phyloP scores from a whole-genome alignment of 2,113 vertebrate genomes.

The Chinchilla lanigera region DNA sequence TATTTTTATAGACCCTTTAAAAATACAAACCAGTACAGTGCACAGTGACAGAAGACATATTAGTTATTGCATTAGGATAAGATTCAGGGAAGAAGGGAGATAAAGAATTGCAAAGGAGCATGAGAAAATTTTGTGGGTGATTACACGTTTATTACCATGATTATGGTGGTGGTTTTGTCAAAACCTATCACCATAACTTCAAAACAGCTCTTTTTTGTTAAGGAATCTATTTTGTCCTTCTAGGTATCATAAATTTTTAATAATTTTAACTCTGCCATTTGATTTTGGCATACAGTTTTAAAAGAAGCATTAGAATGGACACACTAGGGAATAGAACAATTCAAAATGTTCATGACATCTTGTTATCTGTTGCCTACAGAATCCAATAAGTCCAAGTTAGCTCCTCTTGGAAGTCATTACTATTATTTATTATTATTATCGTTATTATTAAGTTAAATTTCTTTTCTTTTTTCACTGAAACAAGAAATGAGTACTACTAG shows the following conservation, averaged over 20 bases:
- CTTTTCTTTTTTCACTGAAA: neutral
- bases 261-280: conserved; percentile 27
- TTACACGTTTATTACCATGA: neutral
- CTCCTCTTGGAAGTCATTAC: neutral
- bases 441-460: conserved; percentile 17
- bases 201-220: neutral
- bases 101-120: neutral
- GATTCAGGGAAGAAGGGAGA: neutral
- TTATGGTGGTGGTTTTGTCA: neutral
- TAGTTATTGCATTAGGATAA: neutral
- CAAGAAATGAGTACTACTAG: neutral
- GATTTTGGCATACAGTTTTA: neutral
- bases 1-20: neutral
- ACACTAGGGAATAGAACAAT: neutral
- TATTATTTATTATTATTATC: too few relatives aligned
- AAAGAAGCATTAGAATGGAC: conserved; percentile 25
- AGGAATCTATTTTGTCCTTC: neutral
- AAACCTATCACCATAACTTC: neutral
- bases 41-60: neutral
- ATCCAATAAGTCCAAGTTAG: neutral
- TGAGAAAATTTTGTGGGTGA: neutral
- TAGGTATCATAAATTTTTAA: neutral
- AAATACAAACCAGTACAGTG: neutral
- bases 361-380: neutral
- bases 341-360: neutral